Conservation (phyloP, 2,797 vertebrate genomes). For the Megaceryle alcyon region DNA sequence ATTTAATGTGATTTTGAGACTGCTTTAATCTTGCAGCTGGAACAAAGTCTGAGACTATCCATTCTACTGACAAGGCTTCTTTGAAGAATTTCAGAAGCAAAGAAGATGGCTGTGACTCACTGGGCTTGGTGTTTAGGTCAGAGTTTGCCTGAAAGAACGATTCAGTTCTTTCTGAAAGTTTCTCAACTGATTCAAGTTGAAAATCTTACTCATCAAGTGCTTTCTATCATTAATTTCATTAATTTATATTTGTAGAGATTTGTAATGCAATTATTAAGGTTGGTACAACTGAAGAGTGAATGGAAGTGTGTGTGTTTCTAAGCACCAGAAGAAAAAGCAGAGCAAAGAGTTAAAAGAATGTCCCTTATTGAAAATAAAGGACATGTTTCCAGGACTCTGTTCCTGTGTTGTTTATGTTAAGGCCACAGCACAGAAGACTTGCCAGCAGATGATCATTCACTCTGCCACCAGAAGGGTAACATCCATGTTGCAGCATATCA, state of each 20-base stretch:
- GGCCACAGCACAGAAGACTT: background rate
- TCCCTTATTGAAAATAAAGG: background rate
- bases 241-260: constrained; percentile 4
- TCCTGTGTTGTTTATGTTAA: background rate
- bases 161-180: too few relatives aligned
- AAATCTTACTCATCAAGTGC: constrained; percentile 34
- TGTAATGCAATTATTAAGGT: background rate
- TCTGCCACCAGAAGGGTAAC: background rate
- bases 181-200: background rate
- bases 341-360: background rate
- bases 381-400: background rate
- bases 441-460: background rate
- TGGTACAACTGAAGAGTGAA: background rate
- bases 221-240: constrained; percentile 49
- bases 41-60: background rate
- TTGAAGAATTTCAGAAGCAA: background rate
- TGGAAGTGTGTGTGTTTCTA: background rate
- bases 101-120: constrained; percentile 34
- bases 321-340: background rate
- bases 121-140: constrained; percentile 7
- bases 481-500: background rate
- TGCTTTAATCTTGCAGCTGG: background rate
- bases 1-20: constrained; percentile 18
- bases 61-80: background rate
- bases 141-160: background rate